Evolutionary conservation across 2,797 vertebrate species (phyloP).

Genomic region (Intellagama lesueurii): DNA sequence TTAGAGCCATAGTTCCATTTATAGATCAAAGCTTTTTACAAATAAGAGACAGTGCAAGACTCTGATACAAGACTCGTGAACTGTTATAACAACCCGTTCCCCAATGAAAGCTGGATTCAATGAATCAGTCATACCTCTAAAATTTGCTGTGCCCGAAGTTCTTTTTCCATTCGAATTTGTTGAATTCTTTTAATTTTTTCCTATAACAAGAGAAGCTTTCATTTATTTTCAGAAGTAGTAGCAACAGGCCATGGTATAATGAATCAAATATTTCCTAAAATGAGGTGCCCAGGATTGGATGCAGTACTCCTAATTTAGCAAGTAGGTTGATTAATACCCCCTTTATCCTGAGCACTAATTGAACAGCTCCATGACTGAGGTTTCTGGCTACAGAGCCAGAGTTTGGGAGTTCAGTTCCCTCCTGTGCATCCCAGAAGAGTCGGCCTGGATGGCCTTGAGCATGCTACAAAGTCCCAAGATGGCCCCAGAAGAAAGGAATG

Average conservation of each 20-base stretch:
- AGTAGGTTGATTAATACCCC: no score
- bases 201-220: slow-evolving; percentile 74
- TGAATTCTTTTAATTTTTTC: slow-evolving; percentile 98
- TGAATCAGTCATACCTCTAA: slow-evolving; percentile 86
- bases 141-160: slow-evolving; percentile 95
- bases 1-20: neutral
- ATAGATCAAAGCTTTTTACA: neutral
- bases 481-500: no score
- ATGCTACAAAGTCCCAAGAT: no score
- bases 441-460: no score
- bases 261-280: no score
- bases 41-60: neutral
- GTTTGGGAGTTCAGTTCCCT: no score
- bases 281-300: no score
- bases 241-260: slow-evolving; percentile 6
- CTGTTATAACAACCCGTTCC: slow-evolving; percentile 18
- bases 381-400: no score
- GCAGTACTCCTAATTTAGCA: no score
- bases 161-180: slow-evolving; percentile 96
- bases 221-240: slow-evolving; percentile 31
- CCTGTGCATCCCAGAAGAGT: no score
- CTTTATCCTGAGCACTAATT: no score
- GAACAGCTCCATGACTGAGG: no score
- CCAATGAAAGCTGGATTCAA: slow-evolving; percentile 46
- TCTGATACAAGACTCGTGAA: slow-evolving; percentile 38